Evolutionary conservation across 2,888 invertebrate species (phyloP).

Genomic region (Stenurella melanura): DNA sequence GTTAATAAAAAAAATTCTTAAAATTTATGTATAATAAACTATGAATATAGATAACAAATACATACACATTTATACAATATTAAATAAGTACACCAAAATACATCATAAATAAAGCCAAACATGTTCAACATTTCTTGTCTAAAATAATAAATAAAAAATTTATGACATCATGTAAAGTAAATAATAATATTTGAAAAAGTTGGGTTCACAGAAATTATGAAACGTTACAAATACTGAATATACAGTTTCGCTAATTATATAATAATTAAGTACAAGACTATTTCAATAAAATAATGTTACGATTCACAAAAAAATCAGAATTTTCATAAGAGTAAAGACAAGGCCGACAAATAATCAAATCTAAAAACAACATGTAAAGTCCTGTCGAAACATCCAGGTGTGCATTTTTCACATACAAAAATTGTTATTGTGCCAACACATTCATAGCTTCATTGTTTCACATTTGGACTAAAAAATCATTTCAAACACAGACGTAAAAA

Average conservation of each 20-base stretch:
- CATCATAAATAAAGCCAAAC: constrained; percentile 6
- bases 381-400: no score
- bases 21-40: constrained; percentile 26
- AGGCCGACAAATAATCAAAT: no score
- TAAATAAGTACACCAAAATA: constrained; percentile 3
- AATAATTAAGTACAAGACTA: no score
- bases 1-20: constrained; percentile 1
- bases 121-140: background rate
- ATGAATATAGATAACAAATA: constrained; percentile 22
- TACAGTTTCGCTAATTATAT: background rate
- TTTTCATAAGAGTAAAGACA: no score
- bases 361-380: no score
- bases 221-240: no score
- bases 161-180: background rate
- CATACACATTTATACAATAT: constrained; percentile 31
- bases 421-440: no score
- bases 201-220: background rate
- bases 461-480: no score
- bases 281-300: background rate
- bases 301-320: no score
- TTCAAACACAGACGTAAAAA: no score
- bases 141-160: background rate
- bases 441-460: no score
- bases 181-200: background rate
- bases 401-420: no score